Evolutionary conservation across 2,113 vertebrate species (phyloP).

Genomic region (Ammospiza caudacuta): DNA sequence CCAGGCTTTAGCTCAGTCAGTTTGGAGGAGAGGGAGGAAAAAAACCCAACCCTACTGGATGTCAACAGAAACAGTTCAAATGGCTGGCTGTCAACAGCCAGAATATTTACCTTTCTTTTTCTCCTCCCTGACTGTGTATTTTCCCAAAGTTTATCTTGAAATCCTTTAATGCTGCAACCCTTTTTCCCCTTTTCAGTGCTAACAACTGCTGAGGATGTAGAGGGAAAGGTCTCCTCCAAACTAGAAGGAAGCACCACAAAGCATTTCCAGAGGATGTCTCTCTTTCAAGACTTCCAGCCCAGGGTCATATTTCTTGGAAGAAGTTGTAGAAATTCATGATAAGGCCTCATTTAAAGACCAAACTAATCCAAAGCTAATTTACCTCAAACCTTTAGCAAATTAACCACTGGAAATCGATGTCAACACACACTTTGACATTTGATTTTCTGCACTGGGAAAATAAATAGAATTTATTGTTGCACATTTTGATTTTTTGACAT

Average conservation of each 20-base stretch:
- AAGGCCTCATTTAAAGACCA: background rate
- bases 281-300: background rate
- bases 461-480: background rate
- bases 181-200: background rate
- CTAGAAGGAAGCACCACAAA: background rate
- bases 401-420: background rate
- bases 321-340: background rate
- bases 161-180: background rate
- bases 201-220: background rate
- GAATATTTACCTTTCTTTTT: background rate
- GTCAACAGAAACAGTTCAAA: background rate
- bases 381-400: background rate
- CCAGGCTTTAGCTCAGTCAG: background rate
- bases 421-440: background rate
- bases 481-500: background rate
- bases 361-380: background rate
- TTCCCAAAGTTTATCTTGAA: background rate
- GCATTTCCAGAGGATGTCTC: background rate
- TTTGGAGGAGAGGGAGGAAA: background rate
- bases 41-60: background rate
- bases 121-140: background rate
- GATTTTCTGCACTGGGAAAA: background rate
- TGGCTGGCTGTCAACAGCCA: background rate
- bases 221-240: background rate
- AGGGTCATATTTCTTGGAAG: background rate